phyloP scores from a whole-genome alignment of 2,113 vertebrate species.

The Hippopotamus amphibius region DNA sequence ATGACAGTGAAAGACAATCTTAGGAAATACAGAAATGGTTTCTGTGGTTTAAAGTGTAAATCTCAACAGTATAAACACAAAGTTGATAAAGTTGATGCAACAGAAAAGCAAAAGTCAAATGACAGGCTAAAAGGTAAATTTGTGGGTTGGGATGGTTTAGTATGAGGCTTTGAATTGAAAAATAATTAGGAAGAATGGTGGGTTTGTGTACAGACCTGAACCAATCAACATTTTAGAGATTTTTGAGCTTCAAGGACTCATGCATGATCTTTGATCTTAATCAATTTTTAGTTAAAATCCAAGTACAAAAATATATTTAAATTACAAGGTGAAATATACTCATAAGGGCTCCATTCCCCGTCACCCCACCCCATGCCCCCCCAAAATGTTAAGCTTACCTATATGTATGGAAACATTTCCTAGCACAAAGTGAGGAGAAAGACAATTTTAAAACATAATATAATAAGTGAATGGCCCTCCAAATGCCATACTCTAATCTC shows the following conservation, averaged over 20 bases:
- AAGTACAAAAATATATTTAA: constrained; percentile 27
- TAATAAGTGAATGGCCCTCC: not conserved
- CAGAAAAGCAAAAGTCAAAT: not conserved
- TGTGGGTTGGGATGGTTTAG: not conserved
- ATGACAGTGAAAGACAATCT: not conserved
- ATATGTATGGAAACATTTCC: not conserved
- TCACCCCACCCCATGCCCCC: accelerated
- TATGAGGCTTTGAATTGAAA: constrained; percentile 39
- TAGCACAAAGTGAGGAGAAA: not conserved
- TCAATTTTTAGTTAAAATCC: constrained; percentile 54
- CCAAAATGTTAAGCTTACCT: not conserved
- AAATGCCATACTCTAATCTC: not conserved
- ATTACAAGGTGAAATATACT: not conserved
- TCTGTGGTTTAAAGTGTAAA: not conserved
- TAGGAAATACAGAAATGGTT: constrained; percentile 24
- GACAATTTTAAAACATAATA: not conserved
- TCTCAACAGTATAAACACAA: not conserved
- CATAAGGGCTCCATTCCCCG: not conserved
- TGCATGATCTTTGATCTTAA: not conserved
- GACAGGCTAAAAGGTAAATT: not conserved
- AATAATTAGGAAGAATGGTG: not conserved
- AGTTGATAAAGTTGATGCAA: not conserved
- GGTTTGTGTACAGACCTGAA: not conserved
- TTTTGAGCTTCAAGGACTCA: not conserved
- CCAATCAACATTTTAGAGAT: not conserved